A percentile compares a stretch with the other conserved stretches of the same genome.
Conservation (phyloP, 2,888 invertebrate genomes). For the Meandrusa payeni region DNA sequence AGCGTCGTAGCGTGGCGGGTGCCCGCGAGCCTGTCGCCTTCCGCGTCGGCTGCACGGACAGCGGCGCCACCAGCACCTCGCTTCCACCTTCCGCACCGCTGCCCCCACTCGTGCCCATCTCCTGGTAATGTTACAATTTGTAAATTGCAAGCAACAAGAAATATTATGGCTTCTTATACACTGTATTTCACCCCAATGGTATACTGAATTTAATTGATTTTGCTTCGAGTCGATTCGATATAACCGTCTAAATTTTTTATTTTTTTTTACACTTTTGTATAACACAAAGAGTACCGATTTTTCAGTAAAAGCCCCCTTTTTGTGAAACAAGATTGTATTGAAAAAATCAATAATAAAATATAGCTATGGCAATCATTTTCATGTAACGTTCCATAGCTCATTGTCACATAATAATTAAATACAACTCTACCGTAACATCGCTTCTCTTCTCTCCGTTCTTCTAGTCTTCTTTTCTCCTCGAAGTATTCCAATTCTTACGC, state of each 20-base stretch:
- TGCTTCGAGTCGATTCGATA: no score
- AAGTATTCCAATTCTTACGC: slow-evolving; percentile 20
- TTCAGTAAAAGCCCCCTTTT: no score
- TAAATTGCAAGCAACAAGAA: not conserved
- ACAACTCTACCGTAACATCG: slow-evolving; percentile 13
- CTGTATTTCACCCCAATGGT: no score
- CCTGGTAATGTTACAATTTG: slow-evolving; percentile 67
- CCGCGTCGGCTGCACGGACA: slow-evolving; percentile 92
- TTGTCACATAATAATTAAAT: slow-evolving; percentile 14
- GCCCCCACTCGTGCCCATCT: slow-evolving; percentile 83
- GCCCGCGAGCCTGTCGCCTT: slow-evolving; percentile 86
- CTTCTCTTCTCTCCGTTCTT: slow-evolving; percentile 2
- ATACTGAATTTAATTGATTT: no score
- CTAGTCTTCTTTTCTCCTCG: slow-evolving; percentile 12
- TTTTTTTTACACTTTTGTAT: no score
- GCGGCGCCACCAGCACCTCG: slow-evolving; percentile 86
- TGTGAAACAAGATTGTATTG: no score
- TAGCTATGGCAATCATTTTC: no score
- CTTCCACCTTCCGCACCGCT: slow-evolving; percentile 74
- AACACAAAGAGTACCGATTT: no score
- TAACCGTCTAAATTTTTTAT: no score
- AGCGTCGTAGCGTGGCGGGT: slow-evolving; percentile 86
- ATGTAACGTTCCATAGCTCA: no score
- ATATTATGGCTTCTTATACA: not conserved
- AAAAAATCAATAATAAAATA: no score